phyloP scores from a whole-genome alignment of 1,140 invertebrate species.

The Portunus trituberculatus region DNA sequence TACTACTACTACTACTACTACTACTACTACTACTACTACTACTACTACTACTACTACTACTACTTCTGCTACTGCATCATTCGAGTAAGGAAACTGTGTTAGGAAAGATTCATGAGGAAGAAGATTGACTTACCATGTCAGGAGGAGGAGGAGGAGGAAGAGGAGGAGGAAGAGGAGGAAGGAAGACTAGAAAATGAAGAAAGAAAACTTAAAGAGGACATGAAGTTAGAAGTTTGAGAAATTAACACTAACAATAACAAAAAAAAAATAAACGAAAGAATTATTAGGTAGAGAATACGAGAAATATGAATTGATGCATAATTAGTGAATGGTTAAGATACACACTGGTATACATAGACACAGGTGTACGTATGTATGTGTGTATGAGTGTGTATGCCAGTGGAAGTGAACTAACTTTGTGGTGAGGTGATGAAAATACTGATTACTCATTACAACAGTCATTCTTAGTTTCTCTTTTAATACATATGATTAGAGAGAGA shows the following conservation, averaged over 20 bases:
- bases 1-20: neutral
- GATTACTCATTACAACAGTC: too few species aligned
- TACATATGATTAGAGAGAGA: too few species aligned
- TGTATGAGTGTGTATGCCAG: neutral
- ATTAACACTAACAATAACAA: too few species aligned
- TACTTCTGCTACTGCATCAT: neutral
- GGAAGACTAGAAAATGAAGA: neutral
- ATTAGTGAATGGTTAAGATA: too few species aligned
- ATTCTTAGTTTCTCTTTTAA: too few species aligned
- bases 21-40: neutral
- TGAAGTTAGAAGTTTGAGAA: neutral
- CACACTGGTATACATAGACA: neutral
- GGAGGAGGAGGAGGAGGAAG: slow-evolving; percentile 30
- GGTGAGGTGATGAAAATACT: too few species aligned
- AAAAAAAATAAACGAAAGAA: neutral
- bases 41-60: neutral
- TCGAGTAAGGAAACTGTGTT: slow-evolving; percentile 8
- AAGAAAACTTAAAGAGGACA: neutral
- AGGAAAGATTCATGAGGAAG: neutral
- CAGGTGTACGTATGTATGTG: neutral
- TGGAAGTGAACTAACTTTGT: too few species aligned
- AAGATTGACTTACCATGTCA: neutral
- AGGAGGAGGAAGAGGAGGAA: slow-evolving; percentile 17
- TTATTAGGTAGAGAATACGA: neutral
- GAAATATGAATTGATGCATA: neutral